Evolutionary conservation across 1,140 invertebrate species (phyloP).

Genomic region (Heliconius congener): DNA sequence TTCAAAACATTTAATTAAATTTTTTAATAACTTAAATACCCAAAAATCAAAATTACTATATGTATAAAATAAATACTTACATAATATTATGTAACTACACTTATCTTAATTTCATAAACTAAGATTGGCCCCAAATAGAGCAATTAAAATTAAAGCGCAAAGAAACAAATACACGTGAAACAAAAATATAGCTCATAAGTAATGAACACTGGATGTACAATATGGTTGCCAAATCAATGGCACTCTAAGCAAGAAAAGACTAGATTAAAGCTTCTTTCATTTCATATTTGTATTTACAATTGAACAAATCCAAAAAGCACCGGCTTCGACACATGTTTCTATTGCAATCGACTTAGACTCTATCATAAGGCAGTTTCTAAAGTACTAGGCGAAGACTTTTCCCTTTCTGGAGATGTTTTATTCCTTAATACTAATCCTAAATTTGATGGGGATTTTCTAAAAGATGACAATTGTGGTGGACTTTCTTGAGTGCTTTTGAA

Average conservation of each 20-base stretch:
- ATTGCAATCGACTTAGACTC: conserved; percentile 24
- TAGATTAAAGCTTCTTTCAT: conserved; percentile 80
- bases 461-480: conserved; percentile 64
- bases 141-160: conserved; percentile 43
- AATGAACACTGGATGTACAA: conserved; percentile 55
- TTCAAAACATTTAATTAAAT: conserved; percentile 79
- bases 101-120: conserved; percentile 58
- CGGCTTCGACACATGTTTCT: conserved; percentile 41
- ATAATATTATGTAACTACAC: conserved; percentile 61
- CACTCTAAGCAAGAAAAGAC: conserved; percentile 74
- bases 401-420: conserved; percentile 67
- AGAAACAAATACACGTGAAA: conserved; percentile 46
- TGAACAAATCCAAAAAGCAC: conserved; percentile 57
- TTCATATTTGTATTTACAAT: conserved; percentile 62
- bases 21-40: conserved; percentile 78
- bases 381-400: conserved; percentile 71
- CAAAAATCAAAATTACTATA: conserved; percentile 74
- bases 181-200: conserved; percentile 45
- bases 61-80: conserved; percentile 80
- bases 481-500: conserved; percentile 73
- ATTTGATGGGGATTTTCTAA: conserved; percentile 56
- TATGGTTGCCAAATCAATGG: conserved; percentile 62
- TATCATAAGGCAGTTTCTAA: conserved; percentile 84
- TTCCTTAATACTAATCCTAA: conserved; percentile 41
- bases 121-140: conserved; percentile 73